phyloP scores from a whole-genome alignment of 2,888 invertebrate genomes.

The Subacronicta megacephala region DNA sequence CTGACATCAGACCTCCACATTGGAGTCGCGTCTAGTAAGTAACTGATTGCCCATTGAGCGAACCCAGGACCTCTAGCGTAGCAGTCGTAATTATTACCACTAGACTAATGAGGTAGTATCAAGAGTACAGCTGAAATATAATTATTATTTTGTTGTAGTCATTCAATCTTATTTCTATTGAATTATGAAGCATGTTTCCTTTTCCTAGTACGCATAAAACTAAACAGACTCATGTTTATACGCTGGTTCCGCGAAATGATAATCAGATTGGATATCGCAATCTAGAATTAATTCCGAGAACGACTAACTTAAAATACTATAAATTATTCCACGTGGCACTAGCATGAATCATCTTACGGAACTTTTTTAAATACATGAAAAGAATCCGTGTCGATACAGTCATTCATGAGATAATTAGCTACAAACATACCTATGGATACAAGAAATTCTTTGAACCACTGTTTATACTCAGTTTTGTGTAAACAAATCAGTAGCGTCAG shows the following conservation, averaged over 20 bases:
- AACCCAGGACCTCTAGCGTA: too few species aligned
- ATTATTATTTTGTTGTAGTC: slow-evolving; percentile 6
- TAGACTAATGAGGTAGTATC: too few species aligned
- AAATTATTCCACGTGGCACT: background rate
- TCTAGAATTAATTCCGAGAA: slow-evolving; percentile 9
- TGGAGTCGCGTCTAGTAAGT: too few species aligned
- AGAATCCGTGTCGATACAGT: slow-evolving; percentile 8
- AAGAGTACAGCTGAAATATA: too few species aligned
- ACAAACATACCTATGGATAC: slow-evolving; percentile 14
- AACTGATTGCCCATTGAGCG: too few species aligned
- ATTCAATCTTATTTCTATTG: too few species aligned
- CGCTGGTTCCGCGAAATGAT: background rate
- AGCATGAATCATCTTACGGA: slow-evolving; percentile 13
- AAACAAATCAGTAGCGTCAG: slow-evolving; percentile 17
- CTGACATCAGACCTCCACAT: too few species aligned
- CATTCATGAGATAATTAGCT: slow-evolving; percentile 18
- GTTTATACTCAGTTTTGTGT: slow-evolving; percentile 24
- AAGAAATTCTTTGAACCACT: slow-evolving; percentile 27
- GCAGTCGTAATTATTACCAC: too few species aligned
- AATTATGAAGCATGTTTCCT: too few species aligned
- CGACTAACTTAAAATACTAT: background rate
- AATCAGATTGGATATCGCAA: background rate
- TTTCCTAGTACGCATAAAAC: too few species aligned
- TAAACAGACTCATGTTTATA: background rate
- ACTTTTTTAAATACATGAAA: slow-evolving; percentile 10